Evolutionary conservation across 2,113 vertebrate species (phyloP), one percentile per base, ranked within the genome.

Genomic region (Athene cunicularia): DNA sequence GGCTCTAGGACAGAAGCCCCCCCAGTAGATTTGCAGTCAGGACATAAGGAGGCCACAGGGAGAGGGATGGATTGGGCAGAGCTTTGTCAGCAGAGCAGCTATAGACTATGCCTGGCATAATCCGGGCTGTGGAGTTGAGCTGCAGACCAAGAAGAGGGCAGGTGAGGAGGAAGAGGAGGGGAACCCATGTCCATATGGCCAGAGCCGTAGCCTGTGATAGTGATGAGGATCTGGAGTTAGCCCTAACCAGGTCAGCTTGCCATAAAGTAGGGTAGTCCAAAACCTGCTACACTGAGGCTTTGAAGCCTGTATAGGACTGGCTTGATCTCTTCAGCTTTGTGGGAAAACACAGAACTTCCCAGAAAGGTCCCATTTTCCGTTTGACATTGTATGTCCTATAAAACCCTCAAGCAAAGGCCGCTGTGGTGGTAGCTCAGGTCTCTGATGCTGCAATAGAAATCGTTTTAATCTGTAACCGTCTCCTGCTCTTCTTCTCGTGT

Each of bases 331-430:
- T 56, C 52, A 63, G 66, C 56, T 79, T 39, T n/a, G 33, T 52
- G 52, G 70, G 60, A 80, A 26, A 75, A 32, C 53, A 6, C 59
- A 49, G 30, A 30, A n/a, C 24, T 62, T 53, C 73, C 79, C 79
- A 45, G 35, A 43, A 77, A 50, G 55, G 41, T 33, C 49, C 80
- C 33, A 13, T 14, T 5, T 68, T 58, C 75, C 49, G 30, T 32
- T 5, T 17, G 45, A 41, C 21, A 1, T 21, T 4, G 2, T 1
- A 22, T 8, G 16, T 49, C 52, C 8, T 47, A 37, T 4, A 26
- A 22, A 82, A 39, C 41, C 43, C 28, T 37, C 3, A 2, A 45
- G 86, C 24, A 9, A 75, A 39, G 81, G 53, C 2, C 7, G 3
- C 50, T 6, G 32, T 12, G 66, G 32, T 56, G 47, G 35, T 21